phyloP scores from a whole-genome alignment of 2,113 vertebrate species.

The Apeltes quadracus region DNA sequence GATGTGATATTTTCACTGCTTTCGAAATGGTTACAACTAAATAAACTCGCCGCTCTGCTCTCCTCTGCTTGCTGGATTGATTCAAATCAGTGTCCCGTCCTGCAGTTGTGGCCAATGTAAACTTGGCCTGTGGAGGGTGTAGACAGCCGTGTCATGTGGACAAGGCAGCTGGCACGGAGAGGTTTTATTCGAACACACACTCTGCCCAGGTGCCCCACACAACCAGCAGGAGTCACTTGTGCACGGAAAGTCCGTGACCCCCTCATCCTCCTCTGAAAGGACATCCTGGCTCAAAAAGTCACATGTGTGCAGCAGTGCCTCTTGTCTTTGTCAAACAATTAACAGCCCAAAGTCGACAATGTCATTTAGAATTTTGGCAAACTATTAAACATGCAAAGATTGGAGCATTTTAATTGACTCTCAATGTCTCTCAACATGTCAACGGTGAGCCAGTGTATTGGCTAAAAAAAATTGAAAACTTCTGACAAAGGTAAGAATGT shows the following conservation, averaged over 20 bases:
- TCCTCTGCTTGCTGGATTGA: background rate
- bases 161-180: background rate
- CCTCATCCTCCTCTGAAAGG: too few species aligned
- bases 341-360: background rate
- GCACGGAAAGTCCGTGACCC: background rate
- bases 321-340: background rate
- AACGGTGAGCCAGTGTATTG: too few species aligned
- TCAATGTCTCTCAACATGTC: too few species aligned
- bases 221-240: background rate
- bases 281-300: background rate
- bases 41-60: background rate
- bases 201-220: background rate
- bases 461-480: too few species aligned
- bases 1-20: background rate
- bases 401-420: too few species aligned
- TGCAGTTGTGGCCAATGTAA: background rate
- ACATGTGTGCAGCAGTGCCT: background rate
- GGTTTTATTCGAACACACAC: background rate
- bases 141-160: constrained; percentile 6
- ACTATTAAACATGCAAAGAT: background rate
- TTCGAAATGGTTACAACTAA: background rate
- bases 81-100: background rate
- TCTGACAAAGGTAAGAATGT: too few species aligned
- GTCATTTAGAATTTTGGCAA: background rate
- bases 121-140: constrained; percentile 9